A percentile compares a stretch with the other conserved stretches of the same genome.
These are phyloP conservation scores for Leptothorax acervorum DNA, from an alignment of 2,888 invertebrate species.

Conservation along the genomic window DNA sequence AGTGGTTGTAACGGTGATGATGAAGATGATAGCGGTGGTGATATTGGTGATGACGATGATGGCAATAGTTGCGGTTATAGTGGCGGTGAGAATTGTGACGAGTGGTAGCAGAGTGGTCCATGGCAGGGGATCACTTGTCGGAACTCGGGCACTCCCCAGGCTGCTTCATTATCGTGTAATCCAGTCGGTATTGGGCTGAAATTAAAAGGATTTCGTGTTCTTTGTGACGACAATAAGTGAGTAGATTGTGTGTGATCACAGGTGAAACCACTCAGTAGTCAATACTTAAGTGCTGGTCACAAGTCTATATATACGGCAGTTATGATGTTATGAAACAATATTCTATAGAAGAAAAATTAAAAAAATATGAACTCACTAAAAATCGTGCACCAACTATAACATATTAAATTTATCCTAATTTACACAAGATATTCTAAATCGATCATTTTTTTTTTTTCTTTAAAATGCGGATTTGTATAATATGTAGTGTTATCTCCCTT, in stretches of 20 bases:
- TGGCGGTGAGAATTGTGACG: conserved; percentile 69
- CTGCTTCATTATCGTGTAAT: conserved; percentile 85
- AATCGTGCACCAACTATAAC: background rate
- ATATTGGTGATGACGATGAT: conserved; percentile 68
- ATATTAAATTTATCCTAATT: conserved; percentile 9
- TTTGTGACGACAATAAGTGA: conserved; percentile 32
- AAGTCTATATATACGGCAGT: background rate
- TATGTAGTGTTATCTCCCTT: background rate
- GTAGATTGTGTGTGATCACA: background rate
- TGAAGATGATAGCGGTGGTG: conserved; percentile 64
- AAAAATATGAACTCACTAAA: background rate
- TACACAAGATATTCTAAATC: background rate
- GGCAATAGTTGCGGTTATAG: conserved; percentile 68
- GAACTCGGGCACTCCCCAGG: conserved; percentile 84
- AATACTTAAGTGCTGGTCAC: conserved; percentile 9
- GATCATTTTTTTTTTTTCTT: background rate
- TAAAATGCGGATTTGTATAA: background rate
- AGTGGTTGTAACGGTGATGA: background rate
- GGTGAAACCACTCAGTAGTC: background rate
- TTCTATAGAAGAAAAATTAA: background rate
- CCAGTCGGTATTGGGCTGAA: conserved; percentile 86
- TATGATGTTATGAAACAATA: background rate
- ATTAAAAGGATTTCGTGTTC: conserved; percentile 61
- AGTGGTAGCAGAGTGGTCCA: conserved; percentile 70
- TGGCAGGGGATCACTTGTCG: conserved; percentile 86